These are phyloP conservation scores for Akabosia matsudoensis DNA, from an alignment of 1,140 invertebrate species.

Conservation along the genomic window DNA sequence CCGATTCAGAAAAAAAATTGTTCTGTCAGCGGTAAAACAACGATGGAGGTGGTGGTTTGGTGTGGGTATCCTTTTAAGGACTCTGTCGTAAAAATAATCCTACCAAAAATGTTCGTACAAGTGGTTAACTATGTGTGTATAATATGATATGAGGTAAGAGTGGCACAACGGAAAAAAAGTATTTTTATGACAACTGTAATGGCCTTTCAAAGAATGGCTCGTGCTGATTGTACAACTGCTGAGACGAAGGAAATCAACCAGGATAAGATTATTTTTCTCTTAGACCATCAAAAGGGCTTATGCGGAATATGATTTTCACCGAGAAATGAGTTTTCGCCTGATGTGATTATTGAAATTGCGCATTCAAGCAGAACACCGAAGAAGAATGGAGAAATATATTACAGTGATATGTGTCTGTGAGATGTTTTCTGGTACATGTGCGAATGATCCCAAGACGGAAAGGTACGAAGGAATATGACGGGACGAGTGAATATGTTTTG, in stretches of 20 bases:
- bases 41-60: neutral
- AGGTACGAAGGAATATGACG: too few relatives aligned
- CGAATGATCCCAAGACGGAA: too few relatives aligned
- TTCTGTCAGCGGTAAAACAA: neutral
- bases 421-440: too few relatives aligned
- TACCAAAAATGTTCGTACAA: neutral
- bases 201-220: constrained; percentile 7
- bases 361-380: constrained; percentile 3
- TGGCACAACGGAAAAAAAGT: neutral
- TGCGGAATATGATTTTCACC: neutral
- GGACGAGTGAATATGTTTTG: too few relatives aligned
- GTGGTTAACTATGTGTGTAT: neutral
- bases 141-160: neutral
- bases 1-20: neutral
- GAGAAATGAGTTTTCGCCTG: neutral
- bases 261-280: neutral
- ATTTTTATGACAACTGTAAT: constrained; percentile 1
- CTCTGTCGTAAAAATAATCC: constrained; percentile 1
- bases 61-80: constrained; percentile 12
- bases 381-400: neutral
- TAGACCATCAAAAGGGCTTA: neutral
- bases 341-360: neutral
- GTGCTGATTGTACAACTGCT: neutral
- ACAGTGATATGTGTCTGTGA: neutral
- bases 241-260: neutral